Evolutionary conservation across 2,113 vertebrate species (phyloP).

Genomic region (Spermophilus dauricus): DNA sequence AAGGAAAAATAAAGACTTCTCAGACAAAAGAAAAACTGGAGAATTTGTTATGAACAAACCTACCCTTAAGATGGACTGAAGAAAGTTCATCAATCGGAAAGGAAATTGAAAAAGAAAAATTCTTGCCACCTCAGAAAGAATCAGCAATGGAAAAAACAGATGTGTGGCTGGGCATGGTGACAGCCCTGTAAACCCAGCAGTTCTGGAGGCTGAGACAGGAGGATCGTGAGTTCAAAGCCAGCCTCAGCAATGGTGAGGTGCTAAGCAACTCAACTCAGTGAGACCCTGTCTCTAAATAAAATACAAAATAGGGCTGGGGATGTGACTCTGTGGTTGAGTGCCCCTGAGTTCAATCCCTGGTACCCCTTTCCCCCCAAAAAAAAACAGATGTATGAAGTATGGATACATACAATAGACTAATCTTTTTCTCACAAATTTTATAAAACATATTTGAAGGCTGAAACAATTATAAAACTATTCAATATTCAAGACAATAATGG

Average conservation of each 20-base stretch:
- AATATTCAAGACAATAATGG: background rate
- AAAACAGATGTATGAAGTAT: background rate
- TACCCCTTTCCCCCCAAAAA: too few relatives aligned
- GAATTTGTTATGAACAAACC: background rate
- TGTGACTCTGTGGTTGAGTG: too few relatives aligned
- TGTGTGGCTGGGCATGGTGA: too few relatives aligned
- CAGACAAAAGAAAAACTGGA: background rate
- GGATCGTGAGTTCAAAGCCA: too few relatives aligned
- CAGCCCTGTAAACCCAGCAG: too few relatives aligned
- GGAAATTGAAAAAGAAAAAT: background rate
- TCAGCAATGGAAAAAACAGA: background rate
- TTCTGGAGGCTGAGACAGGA: too few relatives aligned
- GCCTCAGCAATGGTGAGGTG: too few relatives aligned
- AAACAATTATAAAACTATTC: background rate
- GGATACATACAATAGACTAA: background rate
- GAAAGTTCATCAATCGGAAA: background rate
- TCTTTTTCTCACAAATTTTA: background rate
- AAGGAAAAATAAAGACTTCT: background rate
- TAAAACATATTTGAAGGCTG: background rate
- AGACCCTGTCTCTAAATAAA: too few relatives aligned
- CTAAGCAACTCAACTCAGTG: too few relatives aligned
- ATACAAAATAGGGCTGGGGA: too few relatives aligned
- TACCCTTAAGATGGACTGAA: background rate
- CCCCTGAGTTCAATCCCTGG: too few relatives aligned
- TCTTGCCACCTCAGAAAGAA: background rate